Evolutionary conservation across 2,888 invertebrate species (phyloP), one percentile per base, ranked within the genome.

Genomic region (Vanessa cardui): DNA sequence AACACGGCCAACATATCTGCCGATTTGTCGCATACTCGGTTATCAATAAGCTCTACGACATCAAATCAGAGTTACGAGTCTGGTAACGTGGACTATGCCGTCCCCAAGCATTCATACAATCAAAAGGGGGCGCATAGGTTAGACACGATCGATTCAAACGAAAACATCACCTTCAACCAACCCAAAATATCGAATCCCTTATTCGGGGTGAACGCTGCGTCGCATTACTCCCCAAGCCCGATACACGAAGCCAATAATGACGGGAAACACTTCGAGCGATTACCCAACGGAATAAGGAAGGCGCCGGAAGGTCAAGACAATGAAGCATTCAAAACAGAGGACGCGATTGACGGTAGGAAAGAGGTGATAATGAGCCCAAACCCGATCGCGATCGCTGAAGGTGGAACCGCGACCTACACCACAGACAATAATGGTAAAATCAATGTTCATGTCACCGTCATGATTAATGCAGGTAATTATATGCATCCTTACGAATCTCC

Each of bases 361-460:
- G 92, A 90, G 84, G 83, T 89, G 79, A 80, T 89, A 72, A 84
- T 92, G 76, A 88, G 78, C 79, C 87, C 89, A 73, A 90, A 88
- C 81, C 91, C 92, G 81, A 92, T 92, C 82, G 91, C 91, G 73
- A 86, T 90, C 80, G 82, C 86, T 68, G 92, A 93, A 64, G 93
- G 93, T 77, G 90, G 94, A 72, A 88, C 90, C 50, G 90, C 92
- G 65, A 93, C 94, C 70, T 95, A 95, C 90, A 94, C 95, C 76
- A 95, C 96, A 76, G 95, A 95, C 88, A 93, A 96, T 92, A 97
- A 97, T 93, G 97, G 96, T 86, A 97, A 97, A 94, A 97, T 96
- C 93, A 96, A 96, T 94, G 96, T 96, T 87, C 96, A 96, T 94
- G 96, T 97, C 86, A 96, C 96, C 86, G 96, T 97, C 89, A 95